Evolutionary conservation across 2,888 invertebrate species (phyloP), one percentile per base, ranked within the genome.

Genomic region (Odontocolon sp.): DNA sequence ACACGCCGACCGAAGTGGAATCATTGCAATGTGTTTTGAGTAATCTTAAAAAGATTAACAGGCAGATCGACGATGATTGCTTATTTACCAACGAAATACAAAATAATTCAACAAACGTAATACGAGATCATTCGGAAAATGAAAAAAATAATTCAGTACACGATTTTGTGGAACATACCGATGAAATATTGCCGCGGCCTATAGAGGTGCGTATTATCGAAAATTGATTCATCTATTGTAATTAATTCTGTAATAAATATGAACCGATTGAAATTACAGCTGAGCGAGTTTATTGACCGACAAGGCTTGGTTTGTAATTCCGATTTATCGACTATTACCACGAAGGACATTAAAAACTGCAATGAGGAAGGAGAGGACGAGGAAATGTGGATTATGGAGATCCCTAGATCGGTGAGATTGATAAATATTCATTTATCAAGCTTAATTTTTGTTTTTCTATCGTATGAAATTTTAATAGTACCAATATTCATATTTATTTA

Each of bases 361-460:
- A 26, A 70, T 0, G 73, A 81, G 31, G 18, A 83, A 33, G 33
- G 76, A 5, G 67, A 72, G 0, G 82, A 86, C 0, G 83, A 85
- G 0, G 81, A 85, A 33, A 69, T 85, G 63, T 85, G 79, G 73
- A 23, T 86, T 3, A 59, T 85, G 59, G 84, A 86, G 23, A 63
- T 86, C 52, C 86, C 86, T 11, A 74, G 33, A 54, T 67, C 61
- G 38, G 86, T 86, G 79, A 71, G 56, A 42, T 16, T 4, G n/a
- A 6, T 1, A 18, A 21, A 2, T 33, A 16, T 33, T 11, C 2
- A 26, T 21, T 21, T n/a, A 23, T 47, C 56, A n/a, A n/a, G n/a
- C n/a, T n/a, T n/a, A n/a, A n/a, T 42, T 57, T 9, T 31, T 31
- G 5, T 1, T 54, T 4, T 9, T 9, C 3, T 28, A 26, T 42